A percentile compares a stretch with the other conserved stretches of the same genome.
Evolutionary conservation across 2,797 vertebrate species (phyloP).

Genomic region (Gastrophryne carolinensis): DNA sequence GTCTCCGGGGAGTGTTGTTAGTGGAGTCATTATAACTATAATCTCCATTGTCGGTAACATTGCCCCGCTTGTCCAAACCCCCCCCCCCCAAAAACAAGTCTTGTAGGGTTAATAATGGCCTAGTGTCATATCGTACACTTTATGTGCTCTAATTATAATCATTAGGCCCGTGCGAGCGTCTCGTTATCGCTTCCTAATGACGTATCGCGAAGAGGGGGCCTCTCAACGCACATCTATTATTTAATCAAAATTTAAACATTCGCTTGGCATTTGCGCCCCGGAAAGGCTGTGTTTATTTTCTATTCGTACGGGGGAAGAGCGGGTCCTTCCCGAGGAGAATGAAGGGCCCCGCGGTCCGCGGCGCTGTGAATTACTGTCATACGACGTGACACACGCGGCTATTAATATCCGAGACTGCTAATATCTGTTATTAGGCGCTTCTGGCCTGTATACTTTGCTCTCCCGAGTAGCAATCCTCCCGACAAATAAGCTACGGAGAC

Average conservation of each 20-base stretch:
- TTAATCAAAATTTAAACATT: conserved; percentile 96
- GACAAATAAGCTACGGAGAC: conserved; percentile 43
- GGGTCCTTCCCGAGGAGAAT: conserved; percentile 69
- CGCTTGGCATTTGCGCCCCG: conserved; percentile 75
- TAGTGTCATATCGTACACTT: conserved; percentile 92
- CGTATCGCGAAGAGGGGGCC: conserved; percentile 80
- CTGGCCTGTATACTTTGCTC: conserved; percentile 57
- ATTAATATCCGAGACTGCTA: conserved; percentile 73
- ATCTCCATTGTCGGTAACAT: conserved; percentile 66
- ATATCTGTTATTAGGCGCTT: conserved; percentile 61
- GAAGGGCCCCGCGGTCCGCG: conserved; percentile 64
- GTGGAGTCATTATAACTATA: conserved; percentile 55
- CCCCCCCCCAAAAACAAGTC: conserved; percentile 75
- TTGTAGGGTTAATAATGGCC: conserved; percentile 92
- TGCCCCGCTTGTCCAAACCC: conserved; percentile 75
- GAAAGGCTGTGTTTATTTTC: conserved; percentile 85
- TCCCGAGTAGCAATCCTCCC: conserved; percentile 65
- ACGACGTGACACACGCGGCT: conserved; percentile 66
- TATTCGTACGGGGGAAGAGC: conserved; percentile 72
- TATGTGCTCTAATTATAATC: conserved; percentile 91
- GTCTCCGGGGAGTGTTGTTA: conserved; percentile 4
- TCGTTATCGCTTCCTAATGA: conserved; percentile 95
- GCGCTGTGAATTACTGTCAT: conserved; percentile 71
- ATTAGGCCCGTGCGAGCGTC: conserved; percentile 93
- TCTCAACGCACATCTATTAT: conserved; percentile 97